phyloP scores from a whole-genome alignment of 1,140 invertebrate species.

The Heterodera schachtii region DNA sequence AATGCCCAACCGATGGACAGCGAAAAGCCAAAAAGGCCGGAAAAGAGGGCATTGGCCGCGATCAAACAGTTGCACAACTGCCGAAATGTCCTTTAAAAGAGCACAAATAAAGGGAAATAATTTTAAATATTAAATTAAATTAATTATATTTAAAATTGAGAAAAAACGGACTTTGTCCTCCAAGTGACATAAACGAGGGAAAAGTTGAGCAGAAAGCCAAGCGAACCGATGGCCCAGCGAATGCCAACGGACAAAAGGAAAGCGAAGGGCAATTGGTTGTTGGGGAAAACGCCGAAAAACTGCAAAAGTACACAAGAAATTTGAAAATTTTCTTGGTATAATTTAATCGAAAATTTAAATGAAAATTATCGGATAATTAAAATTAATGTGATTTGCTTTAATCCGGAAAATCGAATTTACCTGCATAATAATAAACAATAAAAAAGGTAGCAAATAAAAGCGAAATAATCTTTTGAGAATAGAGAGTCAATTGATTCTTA shows the following conservation, averaged over 20 bases:
- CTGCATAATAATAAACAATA: too few species aligned
- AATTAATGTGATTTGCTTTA: too few species aligned
- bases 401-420: too few species aligned
- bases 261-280: background rate
- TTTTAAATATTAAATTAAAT: background rate
- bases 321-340: background rate
- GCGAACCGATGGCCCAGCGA: background rate
- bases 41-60: constrained; percentile 9
- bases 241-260: background rate
- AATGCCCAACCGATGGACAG: constrained; percentile 9
- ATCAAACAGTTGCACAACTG: constrained; percentile 9
- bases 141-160: background rate
- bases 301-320: background rate
- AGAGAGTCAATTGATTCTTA: too few species aligned
- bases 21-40: constrained; percentile 7
- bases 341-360: too few species aligned
- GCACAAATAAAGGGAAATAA: background rate
- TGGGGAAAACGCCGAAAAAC: background rate
- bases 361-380: too few species aligned
- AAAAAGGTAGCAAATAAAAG: too few species aligned
- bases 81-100: background rate
- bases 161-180: background rate
- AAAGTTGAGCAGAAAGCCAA: background rate
- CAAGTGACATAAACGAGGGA: constrained; percentile 4
- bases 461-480: too few species aligned